These are phyloP conservation scores for Parazoanthus swiftii DNA, from an alignment of 92 coral and sea anemone species.

Conservation along the genomic window DNA sequence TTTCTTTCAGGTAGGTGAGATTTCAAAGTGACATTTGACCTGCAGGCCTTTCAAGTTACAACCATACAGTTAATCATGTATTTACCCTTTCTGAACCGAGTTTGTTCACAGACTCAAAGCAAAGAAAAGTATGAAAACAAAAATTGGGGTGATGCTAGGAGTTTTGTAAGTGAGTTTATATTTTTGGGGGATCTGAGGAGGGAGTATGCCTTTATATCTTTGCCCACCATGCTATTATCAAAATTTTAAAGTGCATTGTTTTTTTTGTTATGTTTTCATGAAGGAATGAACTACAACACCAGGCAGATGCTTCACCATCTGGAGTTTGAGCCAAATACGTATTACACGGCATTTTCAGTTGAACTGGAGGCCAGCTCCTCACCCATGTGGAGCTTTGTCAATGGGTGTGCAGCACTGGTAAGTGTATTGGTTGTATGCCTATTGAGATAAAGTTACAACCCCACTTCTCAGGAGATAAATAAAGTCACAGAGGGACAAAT, in stretches of 20 bases:
- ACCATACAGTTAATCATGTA: too few relatives aligned
- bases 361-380: constrained; percentile 97
- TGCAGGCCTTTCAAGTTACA: background rate
- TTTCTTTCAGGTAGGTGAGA: constrained; percentile 72
- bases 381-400: constrained; percentile 94
- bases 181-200: too few relatives aligned
- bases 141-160: too few relatives aligned
- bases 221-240: background rate
- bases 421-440: background rate
- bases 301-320: constrained; percentile 77
- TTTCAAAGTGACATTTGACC: background rate
- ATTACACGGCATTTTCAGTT: constrained; percentile 90
- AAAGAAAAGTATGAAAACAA: too few relatives aligned
- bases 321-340: constrained; percentile 89
- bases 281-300: constrained; percentile 91
- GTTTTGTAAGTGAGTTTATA: too few relatives aligned
- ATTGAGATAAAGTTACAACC: too few relatives aligned
- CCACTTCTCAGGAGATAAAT: background rate
- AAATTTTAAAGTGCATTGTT: background rate
- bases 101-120: too few relatives aligned
- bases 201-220: too few relatives aligned
- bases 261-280: background rate
- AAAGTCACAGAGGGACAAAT: background rate
- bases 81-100: too few relatives aligned
- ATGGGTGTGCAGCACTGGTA: constrained; percentile 85